phyloP scores from a whole-genome alignment of 2,888 invertebrate species.

The Drosophila histrio region DNA sequence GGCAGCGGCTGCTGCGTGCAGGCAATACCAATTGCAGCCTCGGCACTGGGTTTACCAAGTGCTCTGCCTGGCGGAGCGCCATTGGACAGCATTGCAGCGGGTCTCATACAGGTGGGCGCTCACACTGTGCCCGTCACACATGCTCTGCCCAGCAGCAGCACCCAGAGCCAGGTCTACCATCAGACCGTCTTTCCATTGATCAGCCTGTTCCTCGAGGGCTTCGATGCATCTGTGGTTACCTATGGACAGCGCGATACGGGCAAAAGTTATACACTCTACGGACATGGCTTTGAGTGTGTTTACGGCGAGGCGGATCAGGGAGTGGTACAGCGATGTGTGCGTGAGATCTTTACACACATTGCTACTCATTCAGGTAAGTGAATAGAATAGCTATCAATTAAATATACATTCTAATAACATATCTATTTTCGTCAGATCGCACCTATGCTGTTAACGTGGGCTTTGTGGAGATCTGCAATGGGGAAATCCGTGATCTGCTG shows the following conservation, averaged over 20 bases:
- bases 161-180: constrained; percentile 87
- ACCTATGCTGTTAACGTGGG: constrained; percentile 88
- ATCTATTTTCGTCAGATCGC: constrained; percentile 83
- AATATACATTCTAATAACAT: not conserved
- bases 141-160: constrained; percentile 86
- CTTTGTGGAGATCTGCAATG: constrained; percentile 90
- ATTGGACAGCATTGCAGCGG: constrained; percentile 79
- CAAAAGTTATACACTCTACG: constrained; percentile 90
- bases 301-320: constrained; percentile 88
- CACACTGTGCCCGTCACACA: constrained; percentile 85
- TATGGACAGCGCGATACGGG: constrained; percentile 89
- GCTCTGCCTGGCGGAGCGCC: constrained; percentile 55
- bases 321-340: constrained; percentile 88
- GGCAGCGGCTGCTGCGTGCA: constrained; percentile 71
- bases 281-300: constrained; percentile 87
- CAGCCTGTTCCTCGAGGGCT: constrained; percentile 89
- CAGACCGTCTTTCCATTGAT: constrained; percentile 88
- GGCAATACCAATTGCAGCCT: constrained; percentile 78
- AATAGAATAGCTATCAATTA: too few relatives aligned
- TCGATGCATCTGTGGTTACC: constrained; percentile 90
- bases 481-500: constrained; percentile 87
- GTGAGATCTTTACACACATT: constrained; percentile 89
- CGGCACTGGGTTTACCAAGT: constrained; percentile 78
- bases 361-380: constrained; percentile 85
- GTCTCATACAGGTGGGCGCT: constrained; percentile 82